Evolutionary conservation across 2,797 vertebrate species (phyloP).

Genomic region (Balearica regulorum): DNA sequence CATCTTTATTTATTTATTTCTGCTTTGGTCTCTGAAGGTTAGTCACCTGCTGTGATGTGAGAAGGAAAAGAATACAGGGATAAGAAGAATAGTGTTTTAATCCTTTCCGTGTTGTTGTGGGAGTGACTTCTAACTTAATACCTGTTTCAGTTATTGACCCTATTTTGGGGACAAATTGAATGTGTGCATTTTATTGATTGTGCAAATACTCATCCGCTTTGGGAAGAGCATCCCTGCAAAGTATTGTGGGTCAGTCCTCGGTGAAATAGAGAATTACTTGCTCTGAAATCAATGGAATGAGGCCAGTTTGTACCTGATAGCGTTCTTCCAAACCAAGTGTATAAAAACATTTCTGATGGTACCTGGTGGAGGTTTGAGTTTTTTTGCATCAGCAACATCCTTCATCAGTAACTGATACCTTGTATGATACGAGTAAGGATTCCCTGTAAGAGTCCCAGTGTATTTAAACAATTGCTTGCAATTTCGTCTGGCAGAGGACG

Average conservation of each 20-base stretch:
- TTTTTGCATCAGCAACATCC: not conserved
- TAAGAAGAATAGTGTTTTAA: not conserved
- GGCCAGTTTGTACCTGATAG: not conserved
- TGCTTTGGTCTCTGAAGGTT: not conserved
- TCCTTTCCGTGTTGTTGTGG: not conserved
- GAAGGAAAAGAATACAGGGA: not conserved
- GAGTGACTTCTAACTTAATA: not conserved
- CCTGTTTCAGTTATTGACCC: not conserved
- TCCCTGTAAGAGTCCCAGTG: not conserved
- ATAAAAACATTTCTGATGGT: not conserved
- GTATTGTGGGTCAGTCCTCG: accelerated
- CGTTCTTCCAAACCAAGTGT: not conserved
- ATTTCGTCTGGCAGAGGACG: not conserved
- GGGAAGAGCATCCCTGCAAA: not conserved
- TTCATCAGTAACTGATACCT: not conserved
- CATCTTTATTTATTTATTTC: not conserved
- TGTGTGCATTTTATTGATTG: not conserved
- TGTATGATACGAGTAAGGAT: accelerated
- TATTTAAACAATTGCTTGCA: not conserved
- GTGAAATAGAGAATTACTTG: not conserved
- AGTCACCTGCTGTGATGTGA: not conserved
- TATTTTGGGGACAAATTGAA: not conserved
- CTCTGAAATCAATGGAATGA: not conserved
- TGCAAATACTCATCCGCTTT: not conserved
- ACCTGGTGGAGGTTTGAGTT: not conserved